Conservation (phyloP, 92 coral and sea anemone species). For the Parazoanthus swiftii region DNA sequence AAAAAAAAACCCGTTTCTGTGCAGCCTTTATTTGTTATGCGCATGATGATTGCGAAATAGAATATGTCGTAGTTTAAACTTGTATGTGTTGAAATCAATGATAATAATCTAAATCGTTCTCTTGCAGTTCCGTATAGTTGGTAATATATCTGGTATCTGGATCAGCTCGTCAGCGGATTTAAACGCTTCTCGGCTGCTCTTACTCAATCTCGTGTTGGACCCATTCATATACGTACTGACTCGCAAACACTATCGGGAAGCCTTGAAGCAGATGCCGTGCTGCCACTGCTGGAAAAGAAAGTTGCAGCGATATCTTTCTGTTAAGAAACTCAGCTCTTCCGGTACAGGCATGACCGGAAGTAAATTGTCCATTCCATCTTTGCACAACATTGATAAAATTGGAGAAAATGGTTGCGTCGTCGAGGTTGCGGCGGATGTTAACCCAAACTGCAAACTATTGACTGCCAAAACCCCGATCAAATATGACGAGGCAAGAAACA, state of each 20-base stretch:
- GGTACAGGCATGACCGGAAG: constrained; percentile 13
- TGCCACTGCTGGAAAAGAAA: constrained; percentile 24
- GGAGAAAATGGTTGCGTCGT: neutral
- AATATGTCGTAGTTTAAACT: too few relatives aligned
- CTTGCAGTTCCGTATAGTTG: constrained; percentile 79
- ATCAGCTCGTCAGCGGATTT: constrained; percentile 66
- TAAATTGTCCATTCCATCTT: constrained; percentile 6
- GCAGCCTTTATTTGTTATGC: too few relatives aligned
- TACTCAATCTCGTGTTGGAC: constrained; percentile 76
- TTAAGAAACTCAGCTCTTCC: constrained; percentile 10
- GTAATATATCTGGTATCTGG: constrained; percentile 84
- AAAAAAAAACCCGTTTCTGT: too few relatives aligned
- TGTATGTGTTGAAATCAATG: too few relatives aligned
- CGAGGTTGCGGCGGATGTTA: neutral
- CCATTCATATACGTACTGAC: constrained; percentile 80
- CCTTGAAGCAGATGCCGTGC: constrained; percentile 39
- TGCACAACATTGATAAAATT: constrained; percentile 12
- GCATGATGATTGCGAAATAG: too few relatives aligned
- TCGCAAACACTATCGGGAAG: constrained; percentile 69
- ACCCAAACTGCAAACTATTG: neutral
- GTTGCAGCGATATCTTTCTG: constrained; percentile 11
- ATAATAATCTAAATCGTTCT: neutral
- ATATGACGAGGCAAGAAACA: neutral
- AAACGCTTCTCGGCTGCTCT: constrained; percentile 61
- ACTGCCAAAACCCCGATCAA: neutral